phyloP scores from a whole-genome alignment of 1,140 invertebrate species.

The Argopecten irradians region DNA sequence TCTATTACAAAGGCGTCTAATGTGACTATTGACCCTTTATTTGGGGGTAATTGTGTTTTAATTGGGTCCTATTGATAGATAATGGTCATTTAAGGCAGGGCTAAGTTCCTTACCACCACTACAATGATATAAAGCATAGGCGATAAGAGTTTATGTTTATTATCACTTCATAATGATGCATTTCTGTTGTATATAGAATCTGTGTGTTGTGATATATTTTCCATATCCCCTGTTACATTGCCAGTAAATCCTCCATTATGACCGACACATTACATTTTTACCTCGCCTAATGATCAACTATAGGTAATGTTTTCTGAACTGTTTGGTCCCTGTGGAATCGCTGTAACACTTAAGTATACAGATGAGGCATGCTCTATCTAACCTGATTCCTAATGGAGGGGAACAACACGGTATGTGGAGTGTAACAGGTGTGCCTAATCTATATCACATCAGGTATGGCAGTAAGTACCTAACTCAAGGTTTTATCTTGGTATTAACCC shows the following conservation, averaged over 20 bases:
- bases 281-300: background rate
- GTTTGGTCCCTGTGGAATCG: background rate
- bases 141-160: too few relatives aligned
- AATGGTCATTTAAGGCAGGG: too few relatives aligned
- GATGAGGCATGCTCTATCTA: slow-evolving; percentile 2
- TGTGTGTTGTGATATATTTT: background rate
- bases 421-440: background rate
- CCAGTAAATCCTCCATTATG: background rate
- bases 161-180: too few relatives aligned
- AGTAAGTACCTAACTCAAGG: too few relatives aligned
- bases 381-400: background rate
- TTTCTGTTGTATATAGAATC: too few relatives aligned
- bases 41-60: too few relatives aligned
- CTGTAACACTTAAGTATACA: background rate
- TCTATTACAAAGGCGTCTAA: too few relatives aligned
- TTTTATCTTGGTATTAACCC: too few relatives aligned
- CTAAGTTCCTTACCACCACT: too few relatives aligned
- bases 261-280: background rate
- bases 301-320: background rate
- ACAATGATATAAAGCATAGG: too few relatives aligned
- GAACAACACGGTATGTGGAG: background rate
- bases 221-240: background rate
- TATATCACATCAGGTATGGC: background rate
- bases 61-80: too few relatives aligned
- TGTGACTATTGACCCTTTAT: too few relatives aligned